These are phyloP conservation scores for Clarias magur DNA, from an alignment of 2,113 vertebrate species.

Conservation along the genomic window DNA sequence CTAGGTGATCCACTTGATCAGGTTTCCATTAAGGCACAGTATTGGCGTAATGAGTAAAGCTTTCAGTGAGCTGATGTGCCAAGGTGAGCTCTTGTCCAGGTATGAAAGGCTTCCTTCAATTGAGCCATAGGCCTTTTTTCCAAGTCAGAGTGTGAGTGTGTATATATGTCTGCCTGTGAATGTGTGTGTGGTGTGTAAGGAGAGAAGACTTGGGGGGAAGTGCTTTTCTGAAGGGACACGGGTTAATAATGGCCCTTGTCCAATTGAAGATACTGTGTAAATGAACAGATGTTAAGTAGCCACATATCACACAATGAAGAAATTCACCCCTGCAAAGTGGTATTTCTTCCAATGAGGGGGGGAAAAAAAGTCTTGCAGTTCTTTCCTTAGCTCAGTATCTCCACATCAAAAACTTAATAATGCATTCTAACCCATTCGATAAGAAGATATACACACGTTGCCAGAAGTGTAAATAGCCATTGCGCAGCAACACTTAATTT, in stretches of 20 bases:
- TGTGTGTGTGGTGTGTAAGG: constrained; percentile 42
- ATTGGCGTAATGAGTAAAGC: background rate
- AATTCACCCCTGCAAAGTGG: background rate
- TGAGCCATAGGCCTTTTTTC: constrained; percentile 2
- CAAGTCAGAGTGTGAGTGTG: constrained; percentile 19
- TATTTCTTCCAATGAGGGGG: background rate
- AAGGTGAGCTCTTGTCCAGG: constrained; percentile 29
- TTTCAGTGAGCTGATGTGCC: constrained; percentile 19
- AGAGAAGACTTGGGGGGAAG: constrained; percentile 41
- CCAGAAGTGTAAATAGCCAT: background rate
- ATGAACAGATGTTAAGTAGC: constrained; percentile 40
- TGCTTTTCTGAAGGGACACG: constrained; percentile 42
- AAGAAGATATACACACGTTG: background rate
- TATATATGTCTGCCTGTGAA: constrained; percentile 19
- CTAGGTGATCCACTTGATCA: background rate
- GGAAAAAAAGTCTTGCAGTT: background rate
- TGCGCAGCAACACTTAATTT: background rate
- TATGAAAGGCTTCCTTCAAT: constrained; percentile 1
- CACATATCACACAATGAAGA: background rate
- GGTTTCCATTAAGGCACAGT: background rate
- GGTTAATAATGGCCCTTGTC: constrained; percentile 38
- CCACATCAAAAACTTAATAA: background rate
- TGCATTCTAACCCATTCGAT: background rate
- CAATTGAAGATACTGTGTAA: constrained; percentile 31
- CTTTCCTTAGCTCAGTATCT: too few species aligned